phyloP scores from a whole-genome alignment of 2,888 invertebrate genomes.

The Notodonta dromedarius region DNA sequence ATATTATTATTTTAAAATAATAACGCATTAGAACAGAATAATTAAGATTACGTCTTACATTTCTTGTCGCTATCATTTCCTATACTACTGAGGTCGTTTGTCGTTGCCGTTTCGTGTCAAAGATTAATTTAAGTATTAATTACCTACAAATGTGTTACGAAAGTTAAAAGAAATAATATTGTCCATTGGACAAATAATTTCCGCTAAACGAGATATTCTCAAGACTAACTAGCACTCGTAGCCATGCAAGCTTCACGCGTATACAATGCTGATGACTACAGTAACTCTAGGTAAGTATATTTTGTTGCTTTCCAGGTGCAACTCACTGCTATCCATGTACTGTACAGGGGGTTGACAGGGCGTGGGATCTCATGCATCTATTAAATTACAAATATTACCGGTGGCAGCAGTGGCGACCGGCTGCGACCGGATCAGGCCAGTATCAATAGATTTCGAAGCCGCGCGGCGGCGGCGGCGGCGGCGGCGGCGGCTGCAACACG shows the following conservation, averaged over 20 bases:
- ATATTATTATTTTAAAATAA: too few species aligned
- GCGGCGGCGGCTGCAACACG: background rate
- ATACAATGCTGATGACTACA: background rate
- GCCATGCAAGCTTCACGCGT: too few species aligned
- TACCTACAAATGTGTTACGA: too few species aligned
- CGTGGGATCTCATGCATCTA: slow-evolving; percentile 11
- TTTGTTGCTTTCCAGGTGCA: background rate
- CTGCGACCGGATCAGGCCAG: slow-evolving; percentile 10
- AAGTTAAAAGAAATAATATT: too few species aligned
- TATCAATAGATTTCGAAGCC: slow-evolving; percentile 11
- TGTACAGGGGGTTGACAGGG: background rate
- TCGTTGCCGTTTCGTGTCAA: too few species aligned
- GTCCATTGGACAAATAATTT: too few species aligned
- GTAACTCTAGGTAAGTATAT: background rate
- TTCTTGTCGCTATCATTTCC: background rate
- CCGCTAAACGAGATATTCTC: too few species aligned
- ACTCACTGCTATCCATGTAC: background rate
- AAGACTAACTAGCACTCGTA: too few species aligned
- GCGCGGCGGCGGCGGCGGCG: background rate
- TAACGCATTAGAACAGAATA: background rate
- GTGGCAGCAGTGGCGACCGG: slow-evolving; percentile 4
- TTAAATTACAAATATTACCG: slow-evolving; percentile 20
- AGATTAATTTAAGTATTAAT: too few species aligned
- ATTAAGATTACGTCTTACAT: too few species aligned
- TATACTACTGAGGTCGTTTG: background rate